Evolutionary conservation across 2,113 vertebrate species (phyloP), one percentile per base, ranked within the genome.

Genomic region (Rhombomys opimus): DNA sequence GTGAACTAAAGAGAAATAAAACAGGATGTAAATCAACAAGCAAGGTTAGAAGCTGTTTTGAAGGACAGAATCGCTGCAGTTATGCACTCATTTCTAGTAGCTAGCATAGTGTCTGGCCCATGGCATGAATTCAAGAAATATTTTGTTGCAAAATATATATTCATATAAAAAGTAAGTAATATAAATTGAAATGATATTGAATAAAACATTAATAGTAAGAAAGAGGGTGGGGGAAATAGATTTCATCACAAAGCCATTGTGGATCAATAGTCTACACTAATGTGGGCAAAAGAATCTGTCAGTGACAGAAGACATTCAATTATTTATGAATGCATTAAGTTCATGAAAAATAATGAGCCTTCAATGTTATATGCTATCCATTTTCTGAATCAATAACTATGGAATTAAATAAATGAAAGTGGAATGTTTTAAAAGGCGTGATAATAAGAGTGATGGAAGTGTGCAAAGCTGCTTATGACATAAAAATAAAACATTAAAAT

Each of bases 291-390:
- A 94, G 76, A 93, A 91, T 3, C 23, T 78, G 52, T 92, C 88
- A 81, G 20, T 94, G 93, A 96, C 87, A 91, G 72, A 90, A 91
- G 63, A 89, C 84, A 95, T 52, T 91, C 63, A 94, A 35, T 84
- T 89, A 96, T 91, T 97, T 89, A 93, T 80, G 77, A 96, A 68
- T 41, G 75, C 90, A 96, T 96, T 96, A 96, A 93, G 15, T 78
- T 96, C 38, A 91, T 93, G 89, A 91, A 94, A 91, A 93, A 89
- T 95, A 96, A 95, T 94, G 95, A 95, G 59, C 38, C 52, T 5
- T 50, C 46, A 77, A 12, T 61, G 76, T 63, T 94, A 91, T 50
- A 75, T 91, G 86, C 80, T 88, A 87, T 77, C 73, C 65, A 77
- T 95, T 89, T 95, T 87, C 86, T 73, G 89, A 96, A 90, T 94